A percentile compares a stretch with the other conserved stretches of the same genome.
Evolutionary conservation across 2,797 vertebrate species (phyloP).

Genomic region (Mormyrops boulengeri): DNA sequence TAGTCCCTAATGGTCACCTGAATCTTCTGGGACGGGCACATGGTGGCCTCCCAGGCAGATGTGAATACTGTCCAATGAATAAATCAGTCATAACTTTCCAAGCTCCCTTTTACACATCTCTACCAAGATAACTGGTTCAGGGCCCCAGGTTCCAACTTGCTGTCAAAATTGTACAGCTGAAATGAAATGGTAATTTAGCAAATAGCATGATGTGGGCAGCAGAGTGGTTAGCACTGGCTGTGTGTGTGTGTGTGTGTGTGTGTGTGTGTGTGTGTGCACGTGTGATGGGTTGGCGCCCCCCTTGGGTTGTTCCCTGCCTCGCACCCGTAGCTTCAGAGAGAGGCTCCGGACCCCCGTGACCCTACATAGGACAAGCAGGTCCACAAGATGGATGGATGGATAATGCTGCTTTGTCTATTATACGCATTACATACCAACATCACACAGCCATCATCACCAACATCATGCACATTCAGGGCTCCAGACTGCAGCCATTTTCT

Average conservation of each 20-base stretch:
- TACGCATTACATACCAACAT: background rate
- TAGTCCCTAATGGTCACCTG: background rate
- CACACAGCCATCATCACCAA: background rate
- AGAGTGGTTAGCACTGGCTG: background rate
- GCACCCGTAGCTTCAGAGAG: background rate
- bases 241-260: background rate
- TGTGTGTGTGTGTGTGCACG: background rate
- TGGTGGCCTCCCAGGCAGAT: background rate
- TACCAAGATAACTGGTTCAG: background rate
- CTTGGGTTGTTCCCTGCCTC: background rate
- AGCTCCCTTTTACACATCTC: background rate
- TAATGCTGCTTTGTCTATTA: background rate
- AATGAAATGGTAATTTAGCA: background rate
- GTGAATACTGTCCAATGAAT: background rate
- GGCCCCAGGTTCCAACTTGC: background rate
- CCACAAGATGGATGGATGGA: background rate
- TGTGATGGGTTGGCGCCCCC: background rate
- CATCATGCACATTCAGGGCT: background rate
- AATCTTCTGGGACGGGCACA: background rate
- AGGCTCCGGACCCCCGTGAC: background rate
- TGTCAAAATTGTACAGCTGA: background rate
- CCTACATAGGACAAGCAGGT: background rate
- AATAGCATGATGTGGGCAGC: background rate
- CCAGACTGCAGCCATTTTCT: background rate
- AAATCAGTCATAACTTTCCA: background rate